A percentile compares a stretch with the other conserved stretches of the same genome.
Conservation (phyloP, 1,140 invertebrate genomes). For the Hypothenemus hampei region DNA sequence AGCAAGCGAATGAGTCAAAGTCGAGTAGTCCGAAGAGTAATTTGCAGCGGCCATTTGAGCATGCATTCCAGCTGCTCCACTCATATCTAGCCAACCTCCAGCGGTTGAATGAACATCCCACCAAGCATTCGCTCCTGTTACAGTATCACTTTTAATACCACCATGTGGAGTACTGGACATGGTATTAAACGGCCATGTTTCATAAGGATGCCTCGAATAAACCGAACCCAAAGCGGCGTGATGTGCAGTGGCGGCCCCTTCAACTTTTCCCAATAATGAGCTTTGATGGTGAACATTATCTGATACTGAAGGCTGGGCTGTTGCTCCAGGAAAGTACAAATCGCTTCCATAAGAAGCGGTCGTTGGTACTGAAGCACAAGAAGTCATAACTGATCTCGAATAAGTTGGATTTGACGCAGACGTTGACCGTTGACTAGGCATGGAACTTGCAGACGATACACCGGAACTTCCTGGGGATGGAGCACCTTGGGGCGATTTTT, state of each 20-base stretch:
- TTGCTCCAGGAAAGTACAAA: conserved; percentile 70
- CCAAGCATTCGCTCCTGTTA: conserved; percentile 64
- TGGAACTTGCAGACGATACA: conserved; percentile 39
- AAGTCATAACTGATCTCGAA: conserved; percentile 66
- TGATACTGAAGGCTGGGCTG: conserved; percentile 55
- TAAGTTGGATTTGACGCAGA: conserved; percentile 49
- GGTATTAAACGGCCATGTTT: conserved; percentile 93
- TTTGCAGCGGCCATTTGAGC: conserved; percentile 74
- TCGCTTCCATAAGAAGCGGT: conserved; percentile 71
- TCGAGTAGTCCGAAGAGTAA: conserved; percentile 82
- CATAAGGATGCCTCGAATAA: conserved; percentile 88
- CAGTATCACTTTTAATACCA: conserved; percentile 67
- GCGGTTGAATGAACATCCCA: conserved; percentile 84
- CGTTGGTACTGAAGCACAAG: conserved; percentile 59
- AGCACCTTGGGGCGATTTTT: conserved; percentile 78
- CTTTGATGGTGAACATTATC: conserved; percentile 60
- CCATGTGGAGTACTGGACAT: conserved; percentile 68
- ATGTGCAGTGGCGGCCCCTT: conserved; percentile 60
- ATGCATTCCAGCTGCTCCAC: conserved; percentile 67
- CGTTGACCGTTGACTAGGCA: conserved; percentile 40
- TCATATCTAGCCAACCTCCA: conserved; percentile 76
- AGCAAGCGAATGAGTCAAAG: conserved; percentile 73
- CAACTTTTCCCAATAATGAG: conserved; percentile 76
- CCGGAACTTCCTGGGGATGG: conserved; percentile 56
- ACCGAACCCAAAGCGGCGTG: conserved; percentile 65